phyloP scores from a whole-genome alignment of 2,113 vertebrate species.

The Amphilophus citrinellus region DNA sequence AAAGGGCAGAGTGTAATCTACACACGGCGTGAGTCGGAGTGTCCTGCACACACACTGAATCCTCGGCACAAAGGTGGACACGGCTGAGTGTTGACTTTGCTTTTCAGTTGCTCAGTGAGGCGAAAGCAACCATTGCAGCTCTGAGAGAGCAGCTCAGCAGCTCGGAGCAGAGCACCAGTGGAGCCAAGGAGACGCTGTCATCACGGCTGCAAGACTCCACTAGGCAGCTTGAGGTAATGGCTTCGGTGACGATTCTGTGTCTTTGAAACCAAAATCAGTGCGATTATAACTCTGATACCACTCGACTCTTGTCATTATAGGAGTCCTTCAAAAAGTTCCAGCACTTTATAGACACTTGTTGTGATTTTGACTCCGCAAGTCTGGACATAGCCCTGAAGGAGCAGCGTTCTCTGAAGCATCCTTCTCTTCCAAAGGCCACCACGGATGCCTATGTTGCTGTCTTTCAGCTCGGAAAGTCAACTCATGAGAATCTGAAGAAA shows the following conservation, averaged over 20 bases:
- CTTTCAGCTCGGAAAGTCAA: background rate
- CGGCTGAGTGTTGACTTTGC: background rate
- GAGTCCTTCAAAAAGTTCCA: slow-evolving; percentile 56
- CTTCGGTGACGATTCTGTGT: fast-evolving
- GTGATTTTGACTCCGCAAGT: background rate
- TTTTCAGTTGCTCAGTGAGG: slow-evolving; percentile 55
- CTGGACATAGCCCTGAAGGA: background rate
- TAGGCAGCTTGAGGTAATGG: slow-evolving; percentile 64
- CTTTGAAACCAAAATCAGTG: background rate
- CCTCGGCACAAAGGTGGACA: background rate
- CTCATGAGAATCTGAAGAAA: background rate
- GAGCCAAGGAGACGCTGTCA: background rate
- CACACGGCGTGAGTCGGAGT: no score
- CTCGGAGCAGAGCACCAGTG: background rate
- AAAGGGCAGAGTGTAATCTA: background rate
- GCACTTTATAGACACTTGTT: slow-evolving; percentile 28
- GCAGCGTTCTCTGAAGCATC: background rate
- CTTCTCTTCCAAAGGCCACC: slow-evolving; percentile 40
- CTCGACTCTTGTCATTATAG: slow-evolving; percentile 42
- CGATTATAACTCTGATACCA: background rate
- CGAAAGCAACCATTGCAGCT: slow-evolving; percentile 14
- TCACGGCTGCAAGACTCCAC: slow-evolving; percentile 48
- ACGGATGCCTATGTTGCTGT: background rate
- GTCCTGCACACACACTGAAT: background rate
- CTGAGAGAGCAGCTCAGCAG: slow-evolving; percentile 47